Evolutionary conservation across 1,140 invertebrate genomes (phyloP).

Genomic region (Drosophila navojoa): DNA sequence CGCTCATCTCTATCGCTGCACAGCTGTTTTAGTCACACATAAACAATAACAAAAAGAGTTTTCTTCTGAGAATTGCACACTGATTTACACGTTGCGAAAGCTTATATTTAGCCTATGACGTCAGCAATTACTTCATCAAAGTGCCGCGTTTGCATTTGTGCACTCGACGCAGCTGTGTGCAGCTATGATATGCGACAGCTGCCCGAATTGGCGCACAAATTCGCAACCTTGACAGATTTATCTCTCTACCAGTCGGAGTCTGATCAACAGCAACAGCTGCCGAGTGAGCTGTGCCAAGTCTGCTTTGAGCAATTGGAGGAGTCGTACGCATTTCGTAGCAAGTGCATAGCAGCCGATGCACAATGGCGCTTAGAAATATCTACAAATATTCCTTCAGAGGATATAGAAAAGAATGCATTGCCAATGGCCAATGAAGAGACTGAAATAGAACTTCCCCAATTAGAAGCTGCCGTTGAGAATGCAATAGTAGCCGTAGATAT

Average conservation of each 20-base stretch:
- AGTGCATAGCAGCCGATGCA: slow-evolving; percentile 50
- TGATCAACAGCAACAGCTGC: slow-evolving; percentile 10
- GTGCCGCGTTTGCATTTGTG: slow-evolving; percentile 55
- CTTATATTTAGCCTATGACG: slow-evolving; percentile 12
- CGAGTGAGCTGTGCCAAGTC: slow-evolving; percentile 47
- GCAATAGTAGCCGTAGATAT: neutral
- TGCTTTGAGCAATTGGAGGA: slow-evolving; percentile 58
- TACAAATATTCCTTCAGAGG: neutral
- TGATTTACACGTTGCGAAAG: too few relatives aligned
- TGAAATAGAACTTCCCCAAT: slow-evolving; percentile 12
- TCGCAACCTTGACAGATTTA: slow-evolving; percentile 47
- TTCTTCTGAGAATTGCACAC: neutral
- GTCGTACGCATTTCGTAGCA: slow-evolving; percentile 54
- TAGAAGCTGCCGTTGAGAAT: neutral
- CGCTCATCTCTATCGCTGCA: slow-evolving; percentile 1
- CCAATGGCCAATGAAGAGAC: neutral
- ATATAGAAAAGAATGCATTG: too few relatives aligned
- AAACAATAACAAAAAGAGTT: slow-evolving; percentile 16
- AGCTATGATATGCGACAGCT: slow-evolving; percentile 36
- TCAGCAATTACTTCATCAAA: neutral
- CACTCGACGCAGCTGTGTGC: neutral
- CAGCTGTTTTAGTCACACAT: slow-evolving; percentile 27
- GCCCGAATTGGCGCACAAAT: slow-evolving; percentile 45
- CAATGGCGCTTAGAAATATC: slow-evolving; percentile 30
- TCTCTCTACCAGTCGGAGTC: neutral